Base-by-base conservation (phyloP, 2,888 invertebrate species). In the Hyalella azteca region DNA sequence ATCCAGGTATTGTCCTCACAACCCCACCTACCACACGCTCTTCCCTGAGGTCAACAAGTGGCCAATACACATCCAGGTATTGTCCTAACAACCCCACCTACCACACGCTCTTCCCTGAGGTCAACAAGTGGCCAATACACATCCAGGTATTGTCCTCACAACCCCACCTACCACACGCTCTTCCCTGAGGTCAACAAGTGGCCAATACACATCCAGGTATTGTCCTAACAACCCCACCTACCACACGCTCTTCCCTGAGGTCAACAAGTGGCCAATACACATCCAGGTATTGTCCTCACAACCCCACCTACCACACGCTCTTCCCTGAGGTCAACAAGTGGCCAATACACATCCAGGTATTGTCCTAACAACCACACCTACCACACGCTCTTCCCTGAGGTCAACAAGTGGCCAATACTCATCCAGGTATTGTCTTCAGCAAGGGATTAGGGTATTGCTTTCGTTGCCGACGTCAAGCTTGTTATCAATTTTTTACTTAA, bases 91-190 rank as follows among this genome's bases (percentile, higher is more conserved):
- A 96, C 89, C 94, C 95, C 0, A 93, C 94, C 15, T 93, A 93
- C 87, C 80, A 75, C 41, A 49, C 83, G 32, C 94, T 94, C 85
- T 93, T 93, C 86, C 92, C 93, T 11, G 93, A 93, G 90, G 93
- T 95, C 40, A 93, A 93, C 59, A 93, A 93, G 87, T 95, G 95
- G 95, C 95, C 95, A 40, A 94, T 95, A 85, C 95, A 95, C 87
- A 82, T 85, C 41, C 83, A 85, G 80, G 83, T 85, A n/a, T 45
- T 45, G 15, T 45, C 15, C 45, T 45, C 45, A 45, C 78, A 96
- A 96, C 89, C 94, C 95, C 0, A 93, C 94, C 15, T 93, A 93
- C 87, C 80, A 75, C 41, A 49, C 83, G 32, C 94, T 94, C 85
- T 93, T 93, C 86, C 92, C 93, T 11, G 93, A 93, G 90, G 93